Evolutionary conservation across 1,140 invertebrate species (phyloP).

Genomic region (Tetragonula clypearis): DNA sequence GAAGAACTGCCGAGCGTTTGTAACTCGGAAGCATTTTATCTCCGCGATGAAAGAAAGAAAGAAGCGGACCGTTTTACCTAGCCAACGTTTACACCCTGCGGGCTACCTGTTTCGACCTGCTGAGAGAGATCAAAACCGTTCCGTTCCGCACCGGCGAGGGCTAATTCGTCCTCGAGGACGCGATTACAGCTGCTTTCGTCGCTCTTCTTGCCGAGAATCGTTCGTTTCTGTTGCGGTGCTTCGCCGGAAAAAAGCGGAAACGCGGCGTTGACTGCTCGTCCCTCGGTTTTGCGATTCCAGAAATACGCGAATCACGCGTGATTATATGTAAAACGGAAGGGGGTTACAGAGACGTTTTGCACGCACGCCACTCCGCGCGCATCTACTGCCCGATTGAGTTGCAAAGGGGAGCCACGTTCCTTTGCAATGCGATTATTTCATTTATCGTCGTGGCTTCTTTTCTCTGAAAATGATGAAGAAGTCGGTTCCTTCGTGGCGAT

Average conservation of each 20-base stretch:
- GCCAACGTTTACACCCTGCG: neutral
- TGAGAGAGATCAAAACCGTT: slow-evolving; percentile 52
- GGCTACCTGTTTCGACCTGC: slow-evolving; percentile 28
- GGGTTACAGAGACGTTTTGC: neutral
- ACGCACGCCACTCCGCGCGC: no score
- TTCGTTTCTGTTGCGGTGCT: slow-evolving; percentile 19
- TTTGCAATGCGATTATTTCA: slow-evolving; percentile 39
- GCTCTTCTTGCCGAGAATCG: slow-evolving; percentile 41
- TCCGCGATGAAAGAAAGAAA: neutral
- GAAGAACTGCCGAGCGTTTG: neutral
- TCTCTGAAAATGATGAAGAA: neutral
- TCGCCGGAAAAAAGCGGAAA: slow-evolving; percentile 38
- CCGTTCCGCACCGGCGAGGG: slow-evolving; percentile 62
- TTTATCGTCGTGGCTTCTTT: slow-evolving; percentile 5
- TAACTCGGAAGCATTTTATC: slow-evolving; percentile 25
- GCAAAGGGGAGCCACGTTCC: neutral
- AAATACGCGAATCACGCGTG: slow-evolving; percentile 11
- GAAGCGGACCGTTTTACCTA: neutral
- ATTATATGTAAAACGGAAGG: slow-evolving; percentile 30
- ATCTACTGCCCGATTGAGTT: neutral
- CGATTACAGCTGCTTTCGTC: slow-evolving; percentile 38
- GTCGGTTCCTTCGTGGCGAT: neutral
- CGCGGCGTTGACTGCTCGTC: slow-evolving; percentile 26
- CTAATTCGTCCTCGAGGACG: slow-evolving; percentile 65
- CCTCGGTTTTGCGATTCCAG: neutral